Conservation (phyloP, 2,888 invertebrate species). For the Phyllotreta cruciferae region DNA sequence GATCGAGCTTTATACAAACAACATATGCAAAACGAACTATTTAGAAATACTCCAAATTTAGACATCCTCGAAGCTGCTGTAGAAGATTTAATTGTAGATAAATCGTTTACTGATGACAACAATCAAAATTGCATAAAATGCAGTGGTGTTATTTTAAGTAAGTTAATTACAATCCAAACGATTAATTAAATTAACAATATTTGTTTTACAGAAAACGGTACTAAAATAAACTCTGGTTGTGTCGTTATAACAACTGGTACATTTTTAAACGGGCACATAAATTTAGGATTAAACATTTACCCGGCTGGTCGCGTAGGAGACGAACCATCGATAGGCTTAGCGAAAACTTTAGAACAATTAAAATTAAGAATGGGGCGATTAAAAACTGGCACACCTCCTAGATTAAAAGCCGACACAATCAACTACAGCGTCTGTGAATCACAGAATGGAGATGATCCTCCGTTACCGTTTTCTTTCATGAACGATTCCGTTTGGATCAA, state of each 20-base stretch:
- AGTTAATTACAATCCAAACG: slow-evolving; percentile 35
- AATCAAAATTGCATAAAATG: slow-evolving; percentile 55
- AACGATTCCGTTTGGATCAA: slow-evolving; percentile 79
- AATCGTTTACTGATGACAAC: slow-evolving; percentile 46
- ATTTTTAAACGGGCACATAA: slow-evolving; percentile 84
- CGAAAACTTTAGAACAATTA: slow-evolving; percentile 73
- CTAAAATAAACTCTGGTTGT: slow-evolving; percentile 65
- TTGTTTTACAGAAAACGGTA: slow-evolving; percentile 64
- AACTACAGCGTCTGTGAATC: slow-evolving; percentile 66
- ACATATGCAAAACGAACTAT: slow-evolving; percentile 76
- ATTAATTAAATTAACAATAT: neutral
- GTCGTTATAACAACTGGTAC: slow-evolving; percentile 90
- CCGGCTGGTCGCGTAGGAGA: slow-evolving; percentile 87
- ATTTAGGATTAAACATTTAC: slow-evolving; percentile 75
- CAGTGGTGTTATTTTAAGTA: slow-evolving; percentile 64
- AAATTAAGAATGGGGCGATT: slow-evolving; percentile 79
- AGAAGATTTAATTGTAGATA: slow-evolving; percentile 75
- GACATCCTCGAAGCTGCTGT: slow-evolving; percentile 75
- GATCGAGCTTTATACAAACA: slow-evolving; percentile 81
- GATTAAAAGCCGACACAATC: slow-evolving; percentile 73
- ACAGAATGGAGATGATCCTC: slow-evolving; percentile 71
- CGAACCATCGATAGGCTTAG: slow-evolving; percentile 75
- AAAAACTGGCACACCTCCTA: slow-evolving; percentile 88
- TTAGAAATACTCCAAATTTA: slow-evolving; percentile 68
- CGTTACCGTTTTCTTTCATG: slow-evolving; percentile 82